Percentiles rank a stretch among this genome's conserved stretches.
These are phyloP conservation scores for Anas acuta DNA, from an alignment of 2,797 vertebrate species.

Conservation along the genomic window DNA sequence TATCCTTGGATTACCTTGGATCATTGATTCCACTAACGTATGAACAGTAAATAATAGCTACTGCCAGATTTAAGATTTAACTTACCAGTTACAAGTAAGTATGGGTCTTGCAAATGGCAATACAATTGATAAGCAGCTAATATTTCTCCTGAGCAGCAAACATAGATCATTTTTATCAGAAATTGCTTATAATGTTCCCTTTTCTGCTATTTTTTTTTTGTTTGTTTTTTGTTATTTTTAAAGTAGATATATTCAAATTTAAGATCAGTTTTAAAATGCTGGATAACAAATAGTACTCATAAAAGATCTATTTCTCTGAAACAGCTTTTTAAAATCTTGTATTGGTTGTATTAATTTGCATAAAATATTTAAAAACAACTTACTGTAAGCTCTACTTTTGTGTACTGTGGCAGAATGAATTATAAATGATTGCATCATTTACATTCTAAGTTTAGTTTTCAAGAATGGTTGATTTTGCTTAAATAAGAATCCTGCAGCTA, in stretches of 20 bases:
- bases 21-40: conserved; percentile 63
- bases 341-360: conserved; percentile 46
- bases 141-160: conserved; percentile 19
- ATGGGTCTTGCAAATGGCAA: conserved; percentile 13
- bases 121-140: conserved; percentile 2
- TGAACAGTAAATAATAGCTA: conserved; percentile 2
- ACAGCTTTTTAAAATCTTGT: conserved; percentile 25
- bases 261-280: conserved; percentile 33
- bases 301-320: background rate
- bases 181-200: background rate
- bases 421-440: conserved; percentile 80
- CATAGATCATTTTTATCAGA: background rate
- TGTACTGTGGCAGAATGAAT: conserved; percentile 73
- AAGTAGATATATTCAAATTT: background rate
- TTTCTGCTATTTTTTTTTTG: background rate
- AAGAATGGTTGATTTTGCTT: conserved; percentile 79
- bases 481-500: conserved; percentile 76
- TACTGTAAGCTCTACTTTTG: conserved; percentile 65
- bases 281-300: background rate
- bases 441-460: conserved; percentile 79
- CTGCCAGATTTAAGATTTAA: conserved; percentile 25
- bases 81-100: conserved; percentile 37
- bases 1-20: conserved; percentile 59
- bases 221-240: background rate
- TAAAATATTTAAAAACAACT: conserved; percentile 40